These are phyloP conservation scores for Candoia aspera DNA, from an alignment of 2,113 vertebrate species.

Conservation along the genomic window DNA sequence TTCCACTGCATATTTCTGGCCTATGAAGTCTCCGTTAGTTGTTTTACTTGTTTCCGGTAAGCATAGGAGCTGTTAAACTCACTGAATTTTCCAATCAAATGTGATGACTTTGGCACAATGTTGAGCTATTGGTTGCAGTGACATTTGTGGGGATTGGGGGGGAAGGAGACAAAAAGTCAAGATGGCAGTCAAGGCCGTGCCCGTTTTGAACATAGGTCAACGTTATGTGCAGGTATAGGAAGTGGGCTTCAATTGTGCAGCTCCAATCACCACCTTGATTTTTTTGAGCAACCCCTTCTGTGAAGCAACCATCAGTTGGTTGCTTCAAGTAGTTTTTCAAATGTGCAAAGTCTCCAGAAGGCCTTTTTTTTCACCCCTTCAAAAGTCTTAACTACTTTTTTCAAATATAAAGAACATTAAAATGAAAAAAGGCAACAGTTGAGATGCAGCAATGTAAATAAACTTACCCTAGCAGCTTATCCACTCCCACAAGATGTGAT, in stretches of 20 bases:
- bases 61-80: neutral
- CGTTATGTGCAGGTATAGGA: neutral
- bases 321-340: neutral
- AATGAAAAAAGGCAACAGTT: neutral
- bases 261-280: neutral
- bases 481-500: neutral
- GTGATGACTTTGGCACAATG: neutral
- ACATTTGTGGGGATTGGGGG: neutral
- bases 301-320: neutral
- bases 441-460: neutral
- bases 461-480: neutral
- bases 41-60: neutral
- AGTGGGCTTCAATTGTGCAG: neutral
- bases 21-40: neutral
- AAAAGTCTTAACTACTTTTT: neutral
- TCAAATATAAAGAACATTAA: neutral
- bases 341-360: neutral
- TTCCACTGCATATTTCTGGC: neutral
- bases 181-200: neutral
- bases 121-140: neutral
- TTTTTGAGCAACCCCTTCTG: neutral
- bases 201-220: neutral
- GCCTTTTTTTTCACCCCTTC: neutral
- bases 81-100: neutral
- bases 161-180: neutral